Evolutionary conservation across 2,888 invertebrate genomes (phyloP).

Genomic region (Polyploca ridens): DNA sequence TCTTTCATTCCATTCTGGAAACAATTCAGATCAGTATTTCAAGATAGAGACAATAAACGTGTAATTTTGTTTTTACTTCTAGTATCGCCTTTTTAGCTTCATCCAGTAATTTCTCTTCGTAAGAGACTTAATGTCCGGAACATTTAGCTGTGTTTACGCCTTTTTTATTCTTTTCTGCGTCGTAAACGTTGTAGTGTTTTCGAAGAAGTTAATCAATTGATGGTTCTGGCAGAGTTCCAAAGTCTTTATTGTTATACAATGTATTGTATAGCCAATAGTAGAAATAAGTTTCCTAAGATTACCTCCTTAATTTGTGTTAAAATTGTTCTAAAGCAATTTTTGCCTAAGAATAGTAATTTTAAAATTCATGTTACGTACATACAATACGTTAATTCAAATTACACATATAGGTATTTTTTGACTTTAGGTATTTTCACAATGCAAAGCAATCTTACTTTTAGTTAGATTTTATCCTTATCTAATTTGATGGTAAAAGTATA

Average conservation of each 20-base stretch:
- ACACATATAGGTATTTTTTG: no score
- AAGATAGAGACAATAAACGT: not conserved
- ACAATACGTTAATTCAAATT: no score
- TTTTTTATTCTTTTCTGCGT: constrained; percentile 15
- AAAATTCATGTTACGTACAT: no score
- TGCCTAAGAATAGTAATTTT: no score
- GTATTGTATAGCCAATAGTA: not conserved
- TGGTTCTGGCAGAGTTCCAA: not conserved
- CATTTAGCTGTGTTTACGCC: constrained; percentile 10
- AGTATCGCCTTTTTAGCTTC: not conserved
- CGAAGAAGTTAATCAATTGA: not conserved
- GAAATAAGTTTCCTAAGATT: no score
- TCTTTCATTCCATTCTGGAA: not conserved
- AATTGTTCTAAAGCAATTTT: no score
- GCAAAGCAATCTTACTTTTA: no score
- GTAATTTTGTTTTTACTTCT: not conserved
- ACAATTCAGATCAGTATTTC: not conserved
- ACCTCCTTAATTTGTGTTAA: no score
- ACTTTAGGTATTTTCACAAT: no score
- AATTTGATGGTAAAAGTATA: no score
- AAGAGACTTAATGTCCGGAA: constrained; percentile 5
- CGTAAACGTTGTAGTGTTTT: constrained; percentile 22
- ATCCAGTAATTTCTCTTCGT: not conserved
- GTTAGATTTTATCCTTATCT: no score
- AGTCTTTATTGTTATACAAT: not conserved